Conservation (phyloP, 2,797 vertebrate genomes). For the Cyprinella venusta region DNA sequence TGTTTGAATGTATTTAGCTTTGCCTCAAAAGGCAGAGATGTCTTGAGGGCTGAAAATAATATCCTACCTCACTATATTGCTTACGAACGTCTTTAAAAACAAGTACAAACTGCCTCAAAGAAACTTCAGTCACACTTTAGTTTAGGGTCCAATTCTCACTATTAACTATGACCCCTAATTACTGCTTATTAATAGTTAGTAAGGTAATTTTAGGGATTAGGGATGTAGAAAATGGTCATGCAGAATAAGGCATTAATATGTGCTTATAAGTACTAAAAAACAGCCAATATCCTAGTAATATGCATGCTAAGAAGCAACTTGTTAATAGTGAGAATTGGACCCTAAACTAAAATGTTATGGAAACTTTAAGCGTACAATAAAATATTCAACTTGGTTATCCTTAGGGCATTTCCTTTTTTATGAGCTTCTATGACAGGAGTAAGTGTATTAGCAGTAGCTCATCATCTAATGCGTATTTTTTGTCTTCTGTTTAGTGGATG, state of each 20-base stretch:
- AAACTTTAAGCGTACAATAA: neutral
- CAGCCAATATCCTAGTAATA: too few species aligned
- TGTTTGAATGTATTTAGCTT: slow-evolving; percentile 21
- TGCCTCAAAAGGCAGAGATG: slow-evolving; percentile 26
- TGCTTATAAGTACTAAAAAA: too few species aligned
- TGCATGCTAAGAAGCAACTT: too few species aligned
- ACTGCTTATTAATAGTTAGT: too few species aligned
- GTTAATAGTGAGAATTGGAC: too few species aligned
- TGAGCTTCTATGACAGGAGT: neutral
- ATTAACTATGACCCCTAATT: too few species aligned
- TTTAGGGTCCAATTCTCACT: too few species aligned
- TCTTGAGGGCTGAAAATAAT: slow-evolving; percentile 41
- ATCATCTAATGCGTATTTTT: slow-evolving; percentile 5
- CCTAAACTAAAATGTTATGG: too few species aligned
- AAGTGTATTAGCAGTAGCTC: neutral
- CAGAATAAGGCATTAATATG: too few species aligned
- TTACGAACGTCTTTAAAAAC: neutral
- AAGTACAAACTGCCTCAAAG: slow-evolving; percentile 16
- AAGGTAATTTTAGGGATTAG: too few species aligned
- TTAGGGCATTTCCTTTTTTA: neutral
- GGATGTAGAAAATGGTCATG: too few species aligned
- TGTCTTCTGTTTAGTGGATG: slow-evolving; percentile 77
- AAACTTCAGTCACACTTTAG: neutral
- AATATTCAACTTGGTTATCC: slow-evolving; percentile 1
- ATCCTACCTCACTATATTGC: slow-evolving; percentile 41